Evolutionary conservation across 2,113 vertebrate species (phyloP), one percentile per base, ranked within the genome.

Genomic region (Setophaga kirtlandii): DNA sequence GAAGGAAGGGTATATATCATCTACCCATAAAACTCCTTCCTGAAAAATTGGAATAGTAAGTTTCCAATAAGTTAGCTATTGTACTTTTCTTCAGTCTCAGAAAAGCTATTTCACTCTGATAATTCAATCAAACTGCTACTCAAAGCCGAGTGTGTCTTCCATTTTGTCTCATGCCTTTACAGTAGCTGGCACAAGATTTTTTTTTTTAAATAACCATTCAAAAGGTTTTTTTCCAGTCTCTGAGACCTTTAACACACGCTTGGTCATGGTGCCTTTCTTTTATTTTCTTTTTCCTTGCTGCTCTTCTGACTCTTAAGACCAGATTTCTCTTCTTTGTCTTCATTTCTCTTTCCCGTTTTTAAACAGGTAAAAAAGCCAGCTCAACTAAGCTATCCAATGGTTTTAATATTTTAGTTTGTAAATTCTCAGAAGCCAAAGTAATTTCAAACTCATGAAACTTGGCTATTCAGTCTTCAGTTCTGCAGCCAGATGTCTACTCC

Each of bases 311-410:
- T 3, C 59, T 71, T 55, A 62, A 62, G 33, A 75, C 9, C 21
- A 42, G 6, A 8, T 58, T 12, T 35, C 4, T 64, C 15, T 46
- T 83, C 19, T 46, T 76, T 41, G 5, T 41, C n/a, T 80, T 89
- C 1, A 9, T 78, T 83, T 46, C 3, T n/a, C 6, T 58, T 70
- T 65, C 21, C 39, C 0, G 0, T 56, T 58, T 79, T 47, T 3
- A 50, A 74, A 59, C 20, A 56, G 4, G 11, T 21, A 56, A 24
- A 39, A 73, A 83, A 71, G 3, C 7, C 23, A 47, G 3, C 5
- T 73, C 4, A 47, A 10, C 1, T 90, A 31, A 62, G 78, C 21
- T 44, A n/a, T 39, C 7, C 3, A 44, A 6, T 12, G 35, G 1
- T 68, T n/a, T 88, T 56, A 50, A 47, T 60, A 42, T 71, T 75